Conservation (phyloP, 2,113 vertebrate genomes). For the Gallinago jamesoni region DNA sequence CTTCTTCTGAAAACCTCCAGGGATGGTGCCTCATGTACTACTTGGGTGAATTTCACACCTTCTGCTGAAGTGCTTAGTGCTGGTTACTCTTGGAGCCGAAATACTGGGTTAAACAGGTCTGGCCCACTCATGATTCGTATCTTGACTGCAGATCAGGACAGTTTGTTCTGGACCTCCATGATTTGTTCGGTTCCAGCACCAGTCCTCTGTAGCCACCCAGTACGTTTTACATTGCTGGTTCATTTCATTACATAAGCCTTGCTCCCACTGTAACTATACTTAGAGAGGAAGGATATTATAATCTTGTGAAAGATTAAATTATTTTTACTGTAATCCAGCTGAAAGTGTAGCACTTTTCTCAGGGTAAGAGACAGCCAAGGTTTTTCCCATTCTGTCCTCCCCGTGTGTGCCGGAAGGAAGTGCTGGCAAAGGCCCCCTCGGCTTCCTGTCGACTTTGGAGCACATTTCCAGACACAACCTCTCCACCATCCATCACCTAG, state of each 20-base stretch:
- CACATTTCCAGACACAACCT: constrained; percentile 8
- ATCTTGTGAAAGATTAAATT: constrained; percentile 53
- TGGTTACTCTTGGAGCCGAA: neutral
- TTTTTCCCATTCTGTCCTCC: constrained; percentile 49
- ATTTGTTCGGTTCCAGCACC: neutral
- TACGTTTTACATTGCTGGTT: neutral
- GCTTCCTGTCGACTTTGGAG: constrained; percentile 25
- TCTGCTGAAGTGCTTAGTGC: neutral
- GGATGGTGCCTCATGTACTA: too few relatives aligned
- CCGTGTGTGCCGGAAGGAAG: constrained; percentile 50
- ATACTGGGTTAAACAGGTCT: neutral
- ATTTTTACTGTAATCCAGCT: constrained; percentile 54
- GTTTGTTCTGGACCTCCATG: neutral
- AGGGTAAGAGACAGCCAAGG: constrained; percentile 41
- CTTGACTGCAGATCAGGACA: neutral
- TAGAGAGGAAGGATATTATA: constrained; percentile 58
- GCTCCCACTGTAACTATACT: constrained; percentile 13
- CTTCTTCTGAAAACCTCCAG: too few relatives aligned
- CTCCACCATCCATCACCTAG: constrained; percentile 49
- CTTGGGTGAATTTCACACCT: neutral
- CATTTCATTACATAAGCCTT: neutral
- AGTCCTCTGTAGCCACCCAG: neutral
- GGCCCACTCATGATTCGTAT: neutral
- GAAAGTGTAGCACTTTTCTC: constrained; percentile 52
- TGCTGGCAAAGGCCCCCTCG: constrained; percentile 39